Conservation (phyloP, 2,797 vertebrate genomes). For the Margarornis squamiger region DNA sequence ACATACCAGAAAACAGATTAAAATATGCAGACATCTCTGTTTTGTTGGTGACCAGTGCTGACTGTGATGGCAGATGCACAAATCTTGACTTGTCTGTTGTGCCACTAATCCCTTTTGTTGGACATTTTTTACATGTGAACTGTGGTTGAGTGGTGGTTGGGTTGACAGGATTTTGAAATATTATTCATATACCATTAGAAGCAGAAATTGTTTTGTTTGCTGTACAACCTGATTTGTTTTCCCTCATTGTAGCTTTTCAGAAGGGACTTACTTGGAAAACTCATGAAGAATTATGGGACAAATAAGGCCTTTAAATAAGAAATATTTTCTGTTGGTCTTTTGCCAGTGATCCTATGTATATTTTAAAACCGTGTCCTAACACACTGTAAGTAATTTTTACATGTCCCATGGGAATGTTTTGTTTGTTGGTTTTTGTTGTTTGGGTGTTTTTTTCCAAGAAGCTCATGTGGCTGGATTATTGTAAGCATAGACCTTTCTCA, state of each 20-base stretch:
- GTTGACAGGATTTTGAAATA: neutral
- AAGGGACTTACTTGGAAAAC: neutral
- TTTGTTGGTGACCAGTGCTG: neutral
- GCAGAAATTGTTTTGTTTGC: neutral
- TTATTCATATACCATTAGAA: neutral
- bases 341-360: neutral
- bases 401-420: neutral
- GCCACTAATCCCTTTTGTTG: constrained; percentile 30
- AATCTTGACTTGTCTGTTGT: neutral
- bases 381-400: neutral
- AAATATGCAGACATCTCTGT: constrained; percentile 49
- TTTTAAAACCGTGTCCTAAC: neutral
- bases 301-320: neutral
- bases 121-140: neutral
- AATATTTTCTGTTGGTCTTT: neutral
- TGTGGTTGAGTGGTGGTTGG: neutral
- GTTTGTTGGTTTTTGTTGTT: neutral
- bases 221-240: neutral
- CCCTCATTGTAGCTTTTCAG: neutral
- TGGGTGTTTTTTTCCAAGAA: neutral
- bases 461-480: neutral
- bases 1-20: neutral
- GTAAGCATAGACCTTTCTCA: neutral
- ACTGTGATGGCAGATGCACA: neutral
- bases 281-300: neutral